Conservation (phyloP, 2,113 vertebrate genomes). For the Festucalex cinctus region DNA sequence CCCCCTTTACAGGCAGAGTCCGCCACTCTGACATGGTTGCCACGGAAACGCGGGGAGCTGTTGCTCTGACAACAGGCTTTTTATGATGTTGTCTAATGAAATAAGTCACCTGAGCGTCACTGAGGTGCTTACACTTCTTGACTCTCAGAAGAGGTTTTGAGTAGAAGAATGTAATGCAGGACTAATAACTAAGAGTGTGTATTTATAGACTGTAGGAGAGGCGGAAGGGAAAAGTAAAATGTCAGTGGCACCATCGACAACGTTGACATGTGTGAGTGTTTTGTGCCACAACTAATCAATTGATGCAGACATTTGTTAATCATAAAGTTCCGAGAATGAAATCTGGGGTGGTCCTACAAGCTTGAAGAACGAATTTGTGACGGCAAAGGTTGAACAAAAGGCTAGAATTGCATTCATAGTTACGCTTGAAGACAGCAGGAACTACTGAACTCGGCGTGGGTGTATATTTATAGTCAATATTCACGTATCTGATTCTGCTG, state of each 20-base stretch:
- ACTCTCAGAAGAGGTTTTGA: conserved; percentile 26
- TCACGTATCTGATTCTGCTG: conserved; percentile 1
- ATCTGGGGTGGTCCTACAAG: neutral
- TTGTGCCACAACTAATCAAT: no score
- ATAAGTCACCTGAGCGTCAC: conserved; percentile 53
- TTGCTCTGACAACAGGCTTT: conserved; percentile 64
- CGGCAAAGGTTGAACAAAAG: neutral
- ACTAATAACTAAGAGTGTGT: conserved; percentile 52
- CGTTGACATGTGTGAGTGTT: neutral
- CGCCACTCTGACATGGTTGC: conserved; percentile 63
- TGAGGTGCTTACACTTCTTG: conserved; percentile 36
- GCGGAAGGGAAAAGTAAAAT: conserved; percentile 30
- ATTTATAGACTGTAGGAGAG: conserved; percentile 55
- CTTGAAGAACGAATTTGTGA: neutral
- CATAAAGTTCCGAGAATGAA: neutral
- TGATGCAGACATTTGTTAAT: neutral
- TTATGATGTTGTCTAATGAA: conserved; percentile 67
- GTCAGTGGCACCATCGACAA: neutral
- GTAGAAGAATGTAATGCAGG: conserved; percentile 56
- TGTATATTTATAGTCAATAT: conserved; percentile 7
- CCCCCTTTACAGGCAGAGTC: conserved; percentile 43
- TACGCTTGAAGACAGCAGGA: neutral
- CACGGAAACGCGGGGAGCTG: conserved; percentile 58
- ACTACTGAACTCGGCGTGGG: neutral
- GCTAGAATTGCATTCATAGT: neutral